Conservation (phyloP, 2,797 vertebrate species). For the Oreochromis grahami region DNA sequence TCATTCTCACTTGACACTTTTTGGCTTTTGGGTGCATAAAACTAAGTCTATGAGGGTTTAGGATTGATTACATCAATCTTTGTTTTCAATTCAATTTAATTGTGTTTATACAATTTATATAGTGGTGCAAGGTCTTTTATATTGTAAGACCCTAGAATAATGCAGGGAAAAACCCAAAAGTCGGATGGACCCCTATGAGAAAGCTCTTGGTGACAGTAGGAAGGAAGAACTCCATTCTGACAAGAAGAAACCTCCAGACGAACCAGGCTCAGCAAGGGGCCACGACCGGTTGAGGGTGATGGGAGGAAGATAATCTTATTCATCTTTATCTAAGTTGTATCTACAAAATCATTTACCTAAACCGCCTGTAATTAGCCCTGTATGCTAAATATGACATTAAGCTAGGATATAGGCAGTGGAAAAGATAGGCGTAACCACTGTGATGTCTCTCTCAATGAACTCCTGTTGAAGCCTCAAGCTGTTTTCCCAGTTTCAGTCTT, state of each 20-base stretch:
- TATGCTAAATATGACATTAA: neutral
- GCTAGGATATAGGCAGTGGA: neutral
- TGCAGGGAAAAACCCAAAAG: neutral
- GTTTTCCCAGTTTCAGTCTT: neutral
- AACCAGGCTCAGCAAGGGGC: neutral
- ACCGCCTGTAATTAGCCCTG: neutral
- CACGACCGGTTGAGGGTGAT: neutral
- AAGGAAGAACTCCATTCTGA: neutral
- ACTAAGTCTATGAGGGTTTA: neutral
- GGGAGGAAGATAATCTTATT: neutral
- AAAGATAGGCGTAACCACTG: neutral
- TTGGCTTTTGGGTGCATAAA: neutral
- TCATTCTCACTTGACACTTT: neutral
- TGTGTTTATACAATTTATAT: neutral
- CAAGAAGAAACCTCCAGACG: accelerated
- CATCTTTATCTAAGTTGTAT: neutral
- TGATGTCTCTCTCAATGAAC: neutral
- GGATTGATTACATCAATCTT: neutral
- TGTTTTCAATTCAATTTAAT: neutral
- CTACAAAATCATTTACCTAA: neutral
- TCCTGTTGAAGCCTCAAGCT: neutral
- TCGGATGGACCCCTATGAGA: neutral
- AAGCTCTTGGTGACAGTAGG: neutral
- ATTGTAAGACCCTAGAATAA: neutral
- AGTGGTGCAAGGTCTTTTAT: neutral